phyloP scores from a whole-genome alignment of 2,888 invertebrate genomes.

The Athalia rosae region DNA sequence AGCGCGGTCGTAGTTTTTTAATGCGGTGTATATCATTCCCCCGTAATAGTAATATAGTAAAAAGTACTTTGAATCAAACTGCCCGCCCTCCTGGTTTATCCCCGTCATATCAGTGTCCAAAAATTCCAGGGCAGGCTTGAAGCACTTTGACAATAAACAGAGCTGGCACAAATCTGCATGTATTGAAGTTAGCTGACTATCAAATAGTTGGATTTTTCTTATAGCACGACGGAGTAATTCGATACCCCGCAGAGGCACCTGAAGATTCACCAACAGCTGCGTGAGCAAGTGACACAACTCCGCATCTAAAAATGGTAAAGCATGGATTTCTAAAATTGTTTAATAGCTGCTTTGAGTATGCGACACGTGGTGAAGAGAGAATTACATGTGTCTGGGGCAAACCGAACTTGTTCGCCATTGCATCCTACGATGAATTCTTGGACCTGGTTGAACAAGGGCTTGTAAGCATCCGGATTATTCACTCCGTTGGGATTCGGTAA shows the following conservation, averaged over 20 bases:
- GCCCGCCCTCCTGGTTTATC: constrained; percentile 90
- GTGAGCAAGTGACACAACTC: constrained; percentile 92
- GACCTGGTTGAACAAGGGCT: constrained; percentile 84
- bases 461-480: constrained; percentile 61
- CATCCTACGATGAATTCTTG: constrained; percentile 91
- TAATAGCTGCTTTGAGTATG: not conserved
- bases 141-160: constrained; percentile 92
- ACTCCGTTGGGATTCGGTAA: constrained; percentile 71
- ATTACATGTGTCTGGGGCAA: constrained; percentile 89
- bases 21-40: constrained; percentile 96
- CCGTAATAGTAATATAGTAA: constrained; percentile 97
- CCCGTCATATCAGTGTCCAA: constrained; percentile 94
- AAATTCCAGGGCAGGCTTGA: constrained; percentile 92
- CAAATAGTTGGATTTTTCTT: constrained; percentile 89
- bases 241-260: constrained; percentile 89
- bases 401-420: constrained; percentile 92
- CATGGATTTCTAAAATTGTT: not conserved
- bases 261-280: constrained; percentile 84
- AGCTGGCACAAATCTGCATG: constrained; percentile 96
- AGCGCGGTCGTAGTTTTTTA: constrained; percentile 94
- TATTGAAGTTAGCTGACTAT: constrained; percentile 93
- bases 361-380: constrained; percentile 21
- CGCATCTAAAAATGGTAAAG: constrained; percentile 80
- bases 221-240: constrained; percentile 88
- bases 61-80: constrained; percentile 92